Conservation (phyloP, 2,113 vertebrate species). For the Tupaia tana region DNA sequence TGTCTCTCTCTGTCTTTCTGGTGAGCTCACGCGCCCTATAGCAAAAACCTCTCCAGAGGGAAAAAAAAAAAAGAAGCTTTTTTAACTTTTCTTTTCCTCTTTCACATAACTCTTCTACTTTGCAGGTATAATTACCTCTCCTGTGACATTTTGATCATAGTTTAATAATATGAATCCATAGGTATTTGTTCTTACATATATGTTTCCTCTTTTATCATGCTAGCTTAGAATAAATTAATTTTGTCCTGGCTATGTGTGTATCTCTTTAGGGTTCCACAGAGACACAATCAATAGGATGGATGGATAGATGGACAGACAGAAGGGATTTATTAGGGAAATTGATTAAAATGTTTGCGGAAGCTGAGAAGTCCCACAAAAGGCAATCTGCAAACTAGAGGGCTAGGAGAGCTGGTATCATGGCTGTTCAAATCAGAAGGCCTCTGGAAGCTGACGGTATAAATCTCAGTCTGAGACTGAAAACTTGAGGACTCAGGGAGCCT, state of each 20-base stretch:
- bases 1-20: too few relatives aligned
- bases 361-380: background rate
- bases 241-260: background rate
- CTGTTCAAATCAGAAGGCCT: background rate
- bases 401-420: background rate
- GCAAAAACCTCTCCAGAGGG: too few relatives aligned
- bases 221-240: slow-evolving; percentile 3
- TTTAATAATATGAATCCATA: slow-evolving; percentile 6
- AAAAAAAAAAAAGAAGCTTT: background rate
- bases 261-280: background rate
- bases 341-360: too few relatives aligned
- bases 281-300: background rate
- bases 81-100: background rate
- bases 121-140: background rate
- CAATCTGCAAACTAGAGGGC: background rate
- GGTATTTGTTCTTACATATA: slow-evolving; percentile 41
- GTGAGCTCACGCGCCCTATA: too few relatives aligned
- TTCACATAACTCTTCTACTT: background rate
- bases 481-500: background rate
- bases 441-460: background rate
- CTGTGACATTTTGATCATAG: background rate
- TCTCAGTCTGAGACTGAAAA: background rate
- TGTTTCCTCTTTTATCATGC: slow-evolving; percentile 9
- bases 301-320: background rate
- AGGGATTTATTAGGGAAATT: background rate